These are phyloP conservation scores for Argya squamiceps DNA, from an alignment of 2,797 vertebrate species.

Conservation along the genomic window DNA sequence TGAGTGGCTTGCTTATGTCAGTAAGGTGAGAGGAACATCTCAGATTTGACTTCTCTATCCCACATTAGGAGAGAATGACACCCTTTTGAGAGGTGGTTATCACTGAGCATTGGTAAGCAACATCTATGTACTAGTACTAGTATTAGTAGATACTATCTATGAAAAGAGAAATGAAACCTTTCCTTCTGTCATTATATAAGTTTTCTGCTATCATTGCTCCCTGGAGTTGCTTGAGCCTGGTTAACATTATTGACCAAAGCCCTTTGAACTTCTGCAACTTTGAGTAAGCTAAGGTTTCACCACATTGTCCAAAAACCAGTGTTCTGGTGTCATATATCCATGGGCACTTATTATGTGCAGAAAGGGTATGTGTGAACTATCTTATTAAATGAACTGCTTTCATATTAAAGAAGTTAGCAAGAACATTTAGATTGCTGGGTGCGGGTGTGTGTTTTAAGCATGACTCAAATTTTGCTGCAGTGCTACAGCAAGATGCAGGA, in stretches of 20 bases:
- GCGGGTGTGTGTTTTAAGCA: neutral
- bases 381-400: neutral
- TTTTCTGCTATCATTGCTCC: neutral
- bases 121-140: neutral
- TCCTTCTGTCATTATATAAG: neutral
- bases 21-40: neutral
- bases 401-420: neutral
- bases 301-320: neutral
- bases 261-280: neutral
- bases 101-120: neutral
- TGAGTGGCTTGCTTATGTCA: neutral
- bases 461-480: neutral
- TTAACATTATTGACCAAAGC: neutral
- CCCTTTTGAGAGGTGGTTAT: neutral
- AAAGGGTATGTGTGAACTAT: fast-evolving
- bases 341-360: fast-evolving
- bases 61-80: neutral
- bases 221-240: neutral
- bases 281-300: neutral
- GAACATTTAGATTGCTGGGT: too few relatives aligned
- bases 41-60: neutral
- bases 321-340: fast-evolving
- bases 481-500: neutral
- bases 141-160: neutral
- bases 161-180: neutral